phyloP scores from a whole-genome alignment of 2,797 vertebrate genomes.

The Cuniculus paca region DNA sequence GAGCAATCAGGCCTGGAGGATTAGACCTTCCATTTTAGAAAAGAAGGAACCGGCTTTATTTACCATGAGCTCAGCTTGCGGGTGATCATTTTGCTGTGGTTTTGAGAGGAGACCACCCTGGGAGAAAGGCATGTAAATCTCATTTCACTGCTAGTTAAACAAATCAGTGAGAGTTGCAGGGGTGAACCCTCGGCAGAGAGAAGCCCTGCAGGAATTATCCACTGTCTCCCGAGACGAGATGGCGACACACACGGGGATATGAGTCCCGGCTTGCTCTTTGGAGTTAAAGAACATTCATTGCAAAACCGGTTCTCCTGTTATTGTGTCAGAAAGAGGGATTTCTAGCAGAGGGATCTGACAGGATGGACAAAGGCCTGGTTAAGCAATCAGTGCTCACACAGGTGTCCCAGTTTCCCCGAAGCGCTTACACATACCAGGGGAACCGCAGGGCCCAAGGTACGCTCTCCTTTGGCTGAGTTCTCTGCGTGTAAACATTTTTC shows the following conservation, averaged over 20 bases:
- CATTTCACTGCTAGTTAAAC: constrained; percentile 80
- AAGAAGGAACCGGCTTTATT: constrained; percentile 73
- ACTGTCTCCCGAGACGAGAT: constrained; percentile 73
- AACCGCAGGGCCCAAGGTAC: constrained; percentile 48
- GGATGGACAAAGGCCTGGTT: constrained; percentile 84
- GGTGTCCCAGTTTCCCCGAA: constrained; percentile 84
- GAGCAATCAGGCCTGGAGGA: constrained; percentile 74
- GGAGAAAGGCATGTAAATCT: constrained; percentile 83
- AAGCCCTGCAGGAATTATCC: constrained; percentile 79
- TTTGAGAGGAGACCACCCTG: constrained; percentile 78
- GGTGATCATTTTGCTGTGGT: constrained; percentile 80
- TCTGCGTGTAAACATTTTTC: constrained; percentile 57
- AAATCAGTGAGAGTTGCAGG: constrained; percentile 83
- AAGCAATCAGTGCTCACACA: constrained; percentile 80
- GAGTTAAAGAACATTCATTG: constrained; percentile 75
- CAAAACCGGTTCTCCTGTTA: constrained; percentile 85
- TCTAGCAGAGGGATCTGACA: constrained; percentile 83
- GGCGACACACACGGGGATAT: constrained; percentile 66
- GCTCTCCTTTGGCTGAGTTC: constrained; percentile 35
- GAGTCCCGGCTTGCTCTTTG: constrained; percentile 83
- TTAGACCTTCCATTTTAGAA: constrained; percentile 75
- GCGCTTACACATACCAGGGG: constrained; percentile 81
- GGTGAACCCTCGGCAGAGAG: constrained; percentile 63
- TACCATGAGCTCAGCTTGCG: constrained; percentile 69
- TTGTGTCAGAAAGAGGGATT: constrained; percentile 85